Base-by-base conservation (phyloP, 1,140 invertebrate genomes). In the Formica selysi region DNA sequence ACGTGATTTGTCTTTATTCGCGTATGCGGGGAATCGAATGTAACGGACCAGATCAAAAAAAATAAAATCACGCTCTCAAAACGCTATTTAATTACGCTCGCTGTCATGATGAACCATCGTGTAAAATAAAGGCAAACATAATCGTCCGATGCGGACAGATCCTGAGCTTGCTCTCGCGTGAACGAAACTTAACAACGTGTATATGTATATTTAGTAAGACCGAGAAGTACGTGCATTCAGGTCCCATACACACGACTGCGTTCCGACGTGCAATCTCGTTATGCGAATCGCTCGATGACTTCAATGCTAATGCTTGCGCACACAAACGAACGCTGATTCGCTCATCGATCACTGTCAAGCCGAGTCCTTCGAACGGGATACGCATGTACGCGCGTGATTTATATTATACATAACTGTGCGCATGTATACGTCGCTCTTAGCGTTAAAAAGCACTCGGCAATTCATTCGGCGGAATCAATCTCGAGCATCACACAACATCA, bases 341-440 rank as follows among this genome's bases (percentile, higher is more conserved):
- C 48, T 80, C 84, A 89, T 89, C 85, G 76, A 89, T 89, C 88
- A 89, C 85, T 73, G 88, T 89, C 84, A 59, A 8, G 16, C 68
- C n/a, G 29, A 51, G 59, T 85, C 74, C 84, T 88, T 78, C 70
- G 71, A 65, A 65, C 61, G 48, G 62, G 61, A 38, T 70, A 73
- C 54, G 36, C 70, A 59, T 48, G 29, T 44, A 22, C 48, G 6
- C 59, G 62, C 4, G 29, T 74, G 65, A 89, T 89, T 89, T 89
- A 88, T 85, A 86, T 57, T 76, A 62, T 61, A 59, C 13, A 29
- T 38, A 29, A 16, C 41, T 36, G 22, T 36, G n/a, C 65, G n/a
- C 16, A 10, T 41, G 51, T 44, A 67, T 44, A 13, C 48, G 48
- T 32, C 41, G 41, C 10, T 41, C 22, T 41, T 22, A 16, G 36